These are phyloP conservation scores for Leiothrix lutea DNA, from an alignment of 2,113 vertebrate genomes.

Conservation along the genomic window DNA sequence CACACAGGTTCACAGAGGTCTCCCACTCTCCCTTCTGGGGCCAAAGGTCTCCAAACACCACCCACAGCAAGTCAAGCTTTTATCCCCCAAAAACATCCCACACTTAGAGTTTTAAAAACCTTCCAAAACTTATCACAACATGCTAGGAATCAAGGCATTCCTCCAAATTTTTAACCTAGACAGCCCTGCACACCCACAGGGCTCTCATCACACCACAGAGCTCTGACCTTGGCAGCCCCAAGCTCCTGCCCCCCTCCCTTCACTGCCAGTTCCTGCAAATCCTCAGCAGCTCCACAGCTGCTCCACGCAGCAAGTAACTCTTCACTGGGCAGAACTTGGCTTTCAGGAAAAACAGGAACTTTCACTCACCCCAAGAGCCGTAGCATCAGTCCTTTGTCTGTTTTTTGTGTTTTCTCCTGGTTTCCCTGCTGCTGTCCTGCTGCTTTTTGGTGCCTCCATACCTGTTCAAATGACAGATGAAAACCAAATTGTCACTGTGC, in stretches of 20 bases:
- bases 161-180: not conserved
- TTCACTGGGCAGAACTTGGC: not conserved
- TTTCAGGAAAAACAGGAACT: not conserved
- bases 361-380: fast-evolving
- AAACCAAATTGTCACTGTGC: not conserved
- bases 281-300: not conserved
- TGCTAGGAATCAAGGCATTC: not conserved
- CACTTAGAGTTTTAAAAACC: not conserved
- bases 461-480: not conserved
- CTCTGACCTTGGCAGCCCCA: fast-evolving
- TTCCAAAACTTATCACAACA: not conserved
- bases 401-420: not conserved
- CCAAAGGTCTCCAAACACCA: not conserved
- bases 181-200: not conserved
- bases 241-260: not conserved
- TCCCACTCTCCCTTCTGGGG: not conserved
- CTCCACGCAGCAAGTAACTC: not conserved
- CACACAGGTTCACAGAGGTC: not conserved
- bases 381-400: fast-evolving
- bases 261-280: not conserved
- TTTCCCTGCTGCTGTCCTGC: not conserved
- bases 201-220: too few relatives aligned
- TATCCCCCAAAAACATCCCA: not conserved
- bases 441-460: not conserved
- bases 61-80: not conserved